Base-by-base conservation (phyloP, 2,888 invertebrate genomes). In the Drosophila colorata region DNA sequence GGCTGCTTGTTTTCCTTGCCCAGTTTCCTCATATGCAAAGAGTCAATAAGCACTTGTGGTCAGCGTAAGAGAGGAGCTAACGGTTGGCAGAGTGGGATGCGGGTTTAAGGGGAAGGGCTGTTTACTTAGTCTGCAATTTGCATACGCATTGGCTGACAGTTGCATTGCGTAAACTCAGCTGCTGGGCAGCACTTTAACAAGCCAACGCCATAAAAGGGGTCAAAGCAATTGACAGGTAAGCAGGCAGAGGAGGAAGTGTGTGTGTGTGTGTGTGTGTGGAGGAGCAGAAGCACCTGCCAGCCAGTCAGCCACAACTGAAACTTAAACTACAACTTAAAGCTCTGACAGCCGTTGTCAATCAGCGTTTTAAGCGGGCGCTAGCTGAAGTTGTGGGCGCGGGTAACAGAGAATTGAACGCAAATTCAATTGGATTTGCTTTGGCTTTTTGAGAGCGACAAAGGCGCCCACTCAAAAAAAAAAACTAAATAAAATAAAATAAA, bases 11-110 rank as follows among this genome's bases (percentile, higher is more conserved):
- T 68, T 68, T 53, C 9, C 44, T 51, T 80, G 67, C 64, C 48
- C 46, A 64, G 70, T 81, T 81, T 81, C 64, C 85, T 69, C 73
- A 57, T 68, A 49, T 47, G 59, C 63, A 35, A 14, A 37, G 33
- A 67, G 40, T 52, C 59, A 68, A 67, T 68, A 67, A 47, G 52
- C 23, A 68, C 25, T 35, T 37, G 49, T 23, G 33, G 33, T 33
- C 33, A 33, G 33, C 13, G 33, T 7, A 13, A 33, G 13, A 33
- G 7, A 28, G 6, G n/a, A n/a, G 28, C 2, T 9, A 14, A n/a
- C 9, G 31, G 41, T n/a, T 31, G 14, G 2, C 8, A 14, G 0
- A 3, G 35, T n/a, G 14, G 14, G 4, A 1, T n/a, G 25, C 1
- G 25, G 35, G 25, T 44, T 4, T 1, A 14, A 14, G 20, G 8